phyloP scores from a whole-genome alignment of 2,888 invertebrate species.

The Sminthurinus aureus region DNA sequence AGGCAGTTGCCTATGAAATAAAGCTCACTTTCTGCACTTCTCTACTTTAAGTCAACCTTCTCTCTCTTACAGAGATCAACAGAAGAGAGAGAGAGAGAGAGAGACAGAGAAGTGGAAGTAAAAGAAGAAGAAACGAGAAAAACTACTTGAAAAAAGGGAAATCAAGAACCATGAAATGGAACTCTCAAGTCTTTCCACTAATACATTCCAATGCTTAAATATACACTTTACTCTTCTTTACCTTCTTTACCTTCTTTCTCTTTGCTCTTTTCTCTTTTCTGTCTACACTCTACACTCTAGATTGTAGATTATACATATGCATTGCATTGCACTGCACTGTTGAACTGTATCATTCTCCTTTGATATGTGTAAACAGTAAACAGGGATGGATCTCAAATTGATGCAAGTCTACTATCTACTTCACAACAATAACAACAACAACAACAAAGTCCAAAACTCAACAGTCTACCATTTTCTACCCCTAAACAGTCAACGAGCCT shows the following conservation, averaged over 20 bases:
- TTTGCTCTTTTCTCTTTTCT: conserved; percentile 10
- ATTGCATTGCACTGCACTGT: neutral
- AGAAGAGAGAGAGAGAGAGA: no score
- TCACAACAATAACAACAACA: neutral
- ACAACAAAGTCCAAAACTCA: neutral
- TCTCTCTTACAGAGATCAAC: neutral
- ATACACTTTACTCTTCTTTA: neutral
- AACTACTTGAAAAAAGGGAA: conserved; percentile 17
- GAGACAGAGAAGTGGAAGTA: no score
- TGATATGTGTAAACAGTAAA: neutral
- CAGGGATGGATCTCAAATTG: neutral
- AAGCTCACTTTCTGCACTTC: neutral
- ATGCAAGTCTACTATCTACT: neutral
- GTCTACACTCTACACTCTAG: neutral
- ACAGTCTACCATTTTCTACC: neutral
- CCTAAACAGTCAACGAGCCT: neutral
- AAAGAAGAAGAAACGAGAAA: neutral
- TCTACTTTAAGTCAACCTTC: neutral
- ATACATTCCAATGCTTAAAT: conserved; percentile 17
- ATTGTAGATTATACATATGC: neutral
- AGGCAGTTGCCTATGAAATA: conserved; percentile 15
- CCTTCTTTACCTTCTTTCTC: neutral
- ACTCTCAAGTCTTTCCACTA: conserved; percentile 24
- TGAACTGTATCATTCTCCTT: neutral
- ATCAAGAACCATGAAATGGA: conserved; percentile 37